These are phyloP conservation scores for Suillia variegata DNA, from an alignment of 2,888 invertebrate genomes.

Conservation along the genomic window DNA sequence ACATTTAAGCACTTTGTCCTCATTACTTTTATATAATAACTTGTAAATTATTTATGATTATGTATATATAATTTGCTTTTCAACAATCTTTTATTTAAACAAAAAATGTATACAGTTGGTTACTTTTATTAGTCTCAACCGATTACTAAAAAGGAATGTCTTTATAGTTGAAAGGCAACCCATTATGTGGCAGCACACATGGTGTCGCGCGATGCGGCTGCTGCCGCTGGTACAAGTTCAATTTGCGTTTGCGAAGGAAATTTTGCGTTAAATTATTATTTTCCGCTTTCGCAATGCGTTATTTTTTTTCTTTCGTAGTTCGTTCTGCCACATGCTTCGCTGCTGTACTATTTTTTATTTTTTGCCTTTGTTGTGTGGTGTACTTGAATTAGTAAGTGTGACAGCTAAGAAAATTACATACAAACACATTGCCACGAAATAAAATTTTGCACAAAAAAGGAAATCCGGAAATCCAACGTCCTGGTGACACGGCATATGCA, in stretches of 20 bases:
- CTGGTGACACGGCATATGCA: background rate
- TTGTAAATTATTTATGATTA: too few relatives aligned
- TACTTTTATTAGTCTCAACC: slow-evolving; percentile 14
- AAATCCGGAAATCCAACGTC: background rate
- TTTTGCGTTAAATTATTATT: slow-evolving; percentile 58
- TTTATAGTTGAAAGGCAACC: too few relatives aligned
- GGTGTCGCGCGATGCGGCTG: too few relatives aligned
- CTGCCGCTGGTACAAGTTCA: slow-evolving; percentile 52
- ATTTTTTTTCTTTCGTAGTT: slow-evolving; percentile 33
- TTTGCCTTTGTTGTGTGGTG: slow-evolving; percentile 12
- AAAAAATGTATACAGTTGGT: too few relatives aligned
- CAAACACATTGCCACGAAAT: slow-evolving; percentile 53
- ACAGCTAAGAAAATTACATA: slow-evolving; percentile 54
- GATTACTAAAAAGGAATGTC: too few relatives aligned
- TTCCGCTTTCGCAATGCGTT: slow-evolving; percentile 56
- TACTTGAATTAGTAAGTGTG: slow-evolving; percentile 52
- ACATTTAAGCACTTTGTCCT: too few relatives aligned
- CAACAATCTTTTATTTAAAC: too few relatives aligned
- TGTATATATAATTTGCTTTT: too few relatives aligned
- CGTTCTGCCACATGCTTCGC: slow-evolving; percentile 37
- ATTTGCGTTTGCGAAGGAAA: slow-evolving; percentile 50
- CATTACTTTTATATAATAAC: too few relatives aligned
- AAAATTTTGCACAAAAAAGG: slow-evolving; percentile 1
- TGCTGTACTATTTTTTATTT: slow-evolving; percentile 8
- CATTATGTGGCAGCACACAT: slow-evolving; percentile 19